A percentile compares a stretch with the other conserved stretches of the same genome.
Conservation (phyloP, 2,888 invertebrate species). For the Ennomos quercinarius region DNA sequence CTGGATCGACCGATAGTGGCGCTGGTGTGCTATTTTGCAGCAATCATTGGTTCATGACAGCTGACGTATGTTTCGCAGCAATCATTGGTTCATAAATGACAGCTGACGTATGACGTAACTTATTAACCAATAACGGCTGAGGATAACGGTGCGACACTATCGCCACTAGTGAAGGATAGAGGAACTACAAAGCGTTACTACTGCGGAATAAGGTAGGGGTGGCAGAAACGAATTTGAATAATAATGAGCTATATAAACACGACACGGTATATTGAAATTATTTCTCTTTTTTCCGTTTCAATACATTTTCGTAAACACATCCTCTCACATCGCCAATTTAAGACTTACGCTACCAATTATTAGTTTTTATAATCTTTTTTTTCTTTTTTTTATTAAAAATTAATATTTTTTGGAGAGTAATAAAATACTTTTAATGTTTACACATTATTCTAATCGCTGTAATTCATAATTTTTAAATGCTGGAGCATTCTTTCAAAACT, state of each 20-base stretch:
- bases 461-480: conserved; percentile 28
- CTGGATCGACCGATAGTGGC: background rate
- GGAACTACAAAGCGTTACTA: conserved; percentile 8
- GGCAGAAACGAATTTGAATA: conserved; percentile 2
- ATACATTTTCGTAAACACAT: conserved; percentile 29
- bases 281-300: conserved; percentile 31
- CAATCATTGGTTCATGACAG: too few species aligned
- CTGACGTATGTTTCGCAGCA: too few species aligned
- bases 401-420: conserved; percentile 49
- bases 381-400: conserved; percentile 42
- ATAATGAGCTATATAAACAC: background rate
- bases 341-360: conserved; percentile 53
- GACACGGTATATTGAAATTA: conserved; percentile 11
- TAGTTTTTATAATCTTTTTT: conserved; percentile 51
- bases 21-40: conserved; percentile 1
- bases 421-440: conserved; percentile 53
- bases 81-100: too few species aligned
- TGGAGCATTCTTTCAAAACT: conserved; percentile 15
- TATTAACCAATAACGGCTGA: background rate
- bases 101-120: too few species aligned
- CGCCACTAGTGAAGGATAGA: conserved; percentile 7
- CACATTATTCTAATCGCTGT: conserved; percentile 49
- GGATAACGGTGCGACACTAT: background rate
- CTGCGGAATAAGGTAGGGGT: conserved; percentile 10
- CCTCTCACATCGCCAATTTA: conserved; percentile 50